Evolutionary conservation across 2,113 vertebrate genomes (phyloP), one percentile per base, ranked within the genome.

Genomic region (Vulpes vulpes): DNA sequence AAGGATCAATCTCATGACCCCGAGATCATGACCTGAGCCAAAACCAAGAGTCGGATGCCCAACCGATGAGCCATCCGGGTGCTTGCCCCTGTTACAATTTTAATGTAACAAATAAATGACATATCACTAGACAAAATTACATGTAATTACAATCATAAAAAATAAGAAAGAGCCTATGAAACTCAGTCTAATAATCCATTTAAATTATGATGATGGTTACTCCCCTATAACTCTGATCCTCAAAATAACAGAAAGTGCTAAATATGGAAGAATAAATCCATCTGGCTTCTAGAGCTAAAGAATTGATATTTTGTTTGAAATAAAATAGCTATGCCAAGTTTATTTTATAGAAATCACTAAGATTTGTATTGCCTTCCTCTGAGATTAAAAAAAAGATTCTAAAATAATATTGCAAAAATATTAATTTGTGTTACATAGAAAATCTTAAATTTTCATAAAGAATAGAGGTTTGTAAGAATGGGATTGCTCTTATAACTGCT

Each of bases 71-170:
- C 67, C 67, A n/a, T 17, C 67, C 3, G 4, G 16, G 67, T 69
- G 17, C 32, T 19, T 43, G 43, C 17, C 67, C 67, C 67, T 8
- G 32, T 65, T 78, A 62, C 60, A 89, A 94, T 51, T 94, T 87
- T 55, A 90, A 64, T 60, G 12, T 53, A 81, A 91, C 10, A 85
- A 96, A 90, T 94, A 64, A 91, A 85, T 76, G 27, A 51, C 11
- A 64, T 6, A 67, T 62, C n/a, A 89, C 25, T 85, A 60, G 59
- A 62, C 23, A 90, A 49, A 95, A 85, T 64, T 51, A 78, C 65
- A 94, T 25, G 1, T 2, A 49, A 60, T 43, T 91, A 91, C 35
- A 32, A 89, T 82, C 9, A 71, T 57, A 80, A 92, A 65, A 87
- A 95, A 11, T 67, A 92, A 74, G 62, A 38, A 92, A 69, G 62